Evolutionary conservation across 1,140 invertebrate species (phyloP).

Genomic region (Drosophila nigrodunni): DNA sequence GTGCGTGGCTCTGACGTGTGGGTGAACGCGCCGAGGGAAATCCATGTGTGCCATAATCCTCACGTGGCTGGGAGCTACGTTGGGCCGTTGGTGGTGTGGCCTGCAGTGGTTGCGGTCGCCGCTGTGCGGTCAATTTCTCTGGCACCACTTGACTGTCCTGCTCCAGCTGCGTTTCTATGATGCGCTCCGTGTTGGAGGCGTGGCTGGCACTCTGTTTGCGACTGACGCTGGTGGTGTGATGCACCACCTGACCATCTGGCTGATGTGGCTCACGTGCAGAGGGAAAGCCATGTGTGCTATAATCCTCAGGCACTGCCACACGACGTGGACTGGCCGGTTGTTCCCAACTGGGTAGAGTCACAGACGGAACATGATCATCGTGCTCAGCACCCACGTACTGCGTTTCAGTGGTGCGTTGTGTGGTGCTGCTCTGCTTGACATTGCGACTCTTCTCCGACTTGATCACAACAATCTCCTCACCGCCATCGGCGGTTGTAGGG

Average conservation of each 20-base stretch:
- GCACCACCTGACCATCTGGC: constrained; percentile 58
- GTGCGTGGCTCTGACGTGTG: constrained; percentile 25
- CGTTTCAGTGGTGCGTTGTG: constrained; percentile 63
- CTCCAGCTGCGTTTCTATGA: constrained; percentile 74
- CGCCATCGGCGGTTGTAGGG: constrained; percentile 38
- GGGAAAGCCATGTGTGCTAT: constrained; percentile 68
- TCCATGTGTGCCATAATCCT: constrained; percentile 49
- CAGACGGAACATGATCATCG: constrained; percentile 29
- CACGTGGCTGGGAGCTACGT: constrained; percentile 50
- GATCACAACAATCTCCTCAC: constrained; percentile 63
- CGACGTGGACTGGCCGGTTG: constrained; percentile 47
- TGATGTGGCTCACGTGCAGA: constrained; percentile 48
- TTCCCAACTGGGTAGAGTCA: constrained; percentile 49
- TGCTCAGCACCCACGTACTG: constrained; percentile 47
- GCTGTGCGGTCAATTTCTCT: constrained; percentile 22
- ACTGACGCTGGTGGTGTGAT: constrained; percentile 23
- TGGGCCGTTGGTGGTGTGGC: constrained; percentile 44
- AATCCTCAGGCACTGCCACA: constrained; percentile 31
- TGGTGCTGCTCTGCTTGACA: constrained; percentile 63
- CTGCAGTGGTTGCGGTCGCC: constrained; percentile 17
- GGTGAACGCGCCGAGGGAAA: constrained; percentile 50
- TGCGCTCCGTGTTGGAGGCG: constrained; percentile 66
- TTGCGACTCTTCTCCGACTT: constrained; percentile 67
- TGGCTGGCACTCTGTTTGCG: constrained; percentile 52
- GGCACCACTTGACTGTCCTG: constrained; percentile 15